Percentiles rank a stretch among this genome's conserved stretches.
Conservation (phyloP, 2,113 vertebrate species). For the Furnarius figulus region DNA sequence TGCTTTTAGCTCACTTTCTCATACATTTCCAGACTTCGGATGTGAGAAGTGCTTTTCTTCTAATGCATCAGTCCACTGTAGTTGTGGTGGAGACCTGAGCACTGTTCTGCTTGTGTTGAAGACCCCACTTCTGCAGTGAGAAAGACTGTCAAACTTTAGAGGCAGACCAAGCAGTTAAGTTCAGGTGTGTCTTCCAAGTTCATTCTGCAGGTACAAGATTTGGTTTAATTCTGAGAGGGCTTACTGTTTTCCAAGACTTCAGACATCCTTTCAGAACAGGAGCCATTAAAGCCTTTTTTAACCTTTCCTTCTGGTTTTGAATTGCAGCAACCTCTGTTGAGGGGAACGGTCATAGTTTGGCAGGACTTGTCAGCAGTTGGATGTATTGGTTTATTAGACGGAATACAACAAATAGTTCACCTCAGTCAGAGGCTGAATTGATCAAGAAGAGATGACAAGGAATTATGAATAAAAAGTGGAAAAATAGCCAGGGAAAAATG, state of each 20-base stretch:
- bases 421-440: not conserved
- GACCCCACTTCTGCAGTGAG: not conserved
- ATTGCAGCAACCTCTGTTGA: not conserved
- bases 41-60: not conserved
- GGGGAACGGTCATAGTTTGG: not conserved
- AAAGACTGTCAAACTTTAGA: not conserved
- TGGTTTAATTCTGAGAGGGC: not conserved
- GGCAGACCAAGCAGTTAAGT: not conserved
- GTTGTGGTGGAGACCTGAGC: fast-evolving
- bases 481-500: not conserved
- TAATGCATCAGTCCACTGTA: fast-evolving
- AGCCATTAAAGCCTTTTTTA: not conserved
- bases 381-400: not conserved
- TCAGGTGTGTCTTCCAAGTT: not conserved
- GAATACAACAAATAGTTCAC: not conserved
- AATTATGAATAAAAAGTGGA: not conserved
- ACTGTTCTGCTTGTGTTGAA: not conserved
- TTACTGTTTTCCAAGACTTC: not conserved
- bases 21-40: not conserved
- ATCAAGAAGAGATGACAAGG: not conserved
- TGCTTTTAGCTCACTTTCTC: not conserved
- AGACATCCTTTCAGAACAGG: not conserved
- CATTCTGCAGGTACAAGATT: not conserved
- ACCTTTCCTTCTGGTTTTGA: not conserved
- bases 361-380: not conserved